A percentile compares a stretch with the other conserved stretches of the same genome.
Conservation (phyloP, 1,140 invertebrate species). For the Drosophila parvula region DNA sequence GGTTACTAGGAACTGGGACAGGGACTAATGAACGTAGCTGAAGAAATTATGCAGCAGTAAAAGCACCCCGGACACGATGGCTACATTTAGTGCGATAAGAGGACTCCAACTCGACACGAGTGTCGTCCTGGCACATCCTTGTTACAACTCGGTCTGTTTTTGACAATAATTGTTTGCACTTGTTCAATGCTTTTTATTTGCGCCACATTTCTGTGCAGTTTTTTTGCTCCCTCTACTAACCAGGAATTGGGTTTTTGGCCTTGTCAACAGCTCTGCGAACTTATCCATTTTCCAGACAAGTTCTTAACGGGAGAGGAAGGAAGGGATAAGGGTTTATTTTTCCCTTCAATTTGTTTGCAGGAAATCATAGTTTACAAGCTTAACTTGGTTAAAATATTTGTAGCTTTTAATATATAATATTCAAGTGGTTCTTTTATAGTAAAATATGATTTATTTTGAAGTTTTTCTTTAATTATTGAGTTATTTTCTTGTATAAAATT, state of each 20-base stretch:
- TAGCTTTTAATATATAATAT: not conserved
- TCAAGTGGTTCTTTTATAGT: not conserved
- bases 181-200: constrained; percentile 61
- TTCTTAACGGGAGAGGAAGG: too few relatives aligned
- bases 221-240: constrained; percentile 24
- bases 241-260: constrained; percentile 11
- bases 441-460: not conserved
- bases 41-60: constrained; percentile 69
- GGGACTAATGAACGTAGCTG: constrained; percentile 66
- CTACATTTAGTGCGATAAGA: constrained; percentile 25
- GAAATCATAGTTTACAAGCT: not conserved
- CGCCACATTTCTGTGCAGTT: constrained; percentile 29
- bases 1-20: not conserved
- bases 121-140: constrained; percentile 39
- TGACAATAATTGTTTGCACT: constrained; percentile 75
- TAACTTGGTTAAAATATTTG: not conserved
- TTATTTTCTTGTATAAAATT: not conserved
- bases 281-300: constrained; percentile 17
- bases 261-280: constrained; percentile 27
- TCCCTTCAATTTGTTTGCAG: not conserved
- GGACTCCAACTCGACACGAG: constrained; percentile 37
- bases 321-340: not conserved
- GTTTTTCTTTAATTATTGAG: not conserved
- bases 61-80: constrained; percentile 35
- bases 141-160: constrained; percentile 48